Base-by-base conservation (phyloP, 2,797 vertebrate species). In the Eidolon dupreanum region DNA sequence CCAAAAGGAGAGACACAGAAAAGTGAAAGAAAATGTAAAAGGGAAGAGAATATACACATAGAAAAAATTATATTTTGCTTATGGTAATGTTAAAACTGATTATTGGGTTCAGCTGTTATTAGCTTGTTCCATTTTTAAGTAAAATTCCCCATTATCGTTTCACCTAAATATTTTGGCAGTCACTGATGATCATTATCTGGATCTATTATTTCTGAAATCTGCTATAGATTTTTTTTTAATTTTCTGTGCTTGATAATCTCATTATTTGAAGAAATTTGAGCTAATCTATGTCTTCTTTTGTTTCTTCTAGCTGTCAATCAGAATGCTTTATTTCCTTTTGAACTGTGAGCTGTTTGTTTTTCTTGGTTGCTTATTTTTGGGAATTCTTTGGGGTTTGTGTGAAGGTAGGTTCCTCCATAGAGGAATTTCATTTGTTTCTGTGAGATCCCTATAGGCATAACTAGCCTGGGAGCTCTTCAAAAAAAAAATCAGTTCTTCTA, bases 1-100 rank as follows among this genome's bases (percentile, higher is more conserved):
- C 43, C 36, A 41, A 66, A 71, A 15, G 51, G 22, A 63, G 61
- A 77, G 77, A 63, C 70, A 59, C 24, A 75, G 66, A 31, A 36
- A 77, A 87, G 22, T 82, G 41, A 75, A 85, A 93, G 22, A 74
- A 86, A 63, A 87, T 68, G 17, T 59, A 43, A 91, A 91, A 68
- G 15, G 33, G 49, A 59, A 33, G 13, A 28, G n/a, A 66, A 28
- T 3, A 65, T 33, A 15, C 22, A 63, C 31, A 17, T 16, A 51
- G 46, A 46, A 46, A 33, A 13, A 9, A 10, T 75, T 85, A 7
- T 46, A 13, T 81, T 55, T 61, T 70, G 6, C 19, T 87, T 77
- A 9, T 26, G 38, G 2, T 84, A 41, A 65, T 91, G 46, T 70
- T 82, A 65, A 84, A 71, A 83, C 12, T 49, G 46, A 57, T 88